Percentiles rank a stretch among this genome's conserved stretches.
Conservation (phyloP, 2,113 vertebrate genomes). For the Scomber japonicus region DNA sequence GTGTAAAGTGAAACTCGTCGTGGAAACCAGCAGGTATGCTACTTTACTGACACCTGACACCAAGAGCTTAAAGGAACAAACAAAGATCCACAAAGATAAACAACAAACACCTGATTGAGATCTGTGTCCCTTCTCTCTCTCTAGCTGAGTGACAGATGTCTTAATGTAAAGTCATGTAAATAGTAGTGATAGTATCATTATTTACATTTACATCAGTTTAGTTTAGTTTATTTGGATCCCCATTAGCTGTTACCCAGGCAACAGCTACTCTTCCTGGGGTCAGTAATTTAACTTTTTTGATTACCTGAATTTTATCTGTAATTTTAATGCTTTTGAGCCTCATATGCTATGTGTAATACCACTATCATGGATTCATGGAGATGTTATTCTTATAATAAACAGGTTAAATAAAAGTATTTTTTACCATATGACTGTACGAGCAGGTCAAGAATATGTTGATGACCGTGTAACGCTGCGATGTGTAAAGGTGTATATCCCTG, state of each 20-base stretch:
- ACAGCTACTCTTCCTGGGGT: no score
- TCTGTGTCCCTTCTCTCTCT: neutral
- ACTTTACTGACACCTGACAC: conserved; percentile 33
- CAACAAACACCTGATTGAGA: neutral
- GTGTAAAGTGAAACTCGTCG: conserved; percentile 24
- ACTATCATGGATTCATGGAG: neutral
- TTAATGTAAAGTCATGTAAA: neutral
- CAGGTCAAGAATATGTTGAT: conserved; percentile 83
- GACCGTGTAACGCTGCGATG: conserved; percentile 87
- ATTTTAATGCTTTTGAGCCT: neutral
- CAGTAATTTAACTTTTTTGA: no score
- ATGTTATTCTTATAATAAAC: no score
- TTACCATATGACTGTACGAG: conserved; percentile 84
- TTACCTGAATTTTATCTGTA: no score
- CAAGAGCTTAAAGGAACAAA: conserved; percentile 2
- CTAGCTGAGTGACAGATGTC: neutral
- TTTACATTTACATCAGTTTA: no score
- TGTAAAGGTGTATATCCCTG: conserved; percentile 89
- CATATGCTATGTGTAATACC: neutral
- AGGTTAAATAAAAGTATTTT: conserved; percentile 7
- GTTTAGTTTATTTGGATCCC: no score
- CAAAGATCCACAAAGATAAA: conserved; percentile 28
- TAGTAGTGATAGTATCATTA: no score
- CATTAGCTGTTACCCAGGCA: no score
- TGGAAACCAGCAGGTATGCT: conserved; percentile 20